Evolutionary conservation across 2,797 vertebrate species (phyloP), one percentile per base, ranked within the genome.

Genomic region (Ibycter americanus): DNA sequence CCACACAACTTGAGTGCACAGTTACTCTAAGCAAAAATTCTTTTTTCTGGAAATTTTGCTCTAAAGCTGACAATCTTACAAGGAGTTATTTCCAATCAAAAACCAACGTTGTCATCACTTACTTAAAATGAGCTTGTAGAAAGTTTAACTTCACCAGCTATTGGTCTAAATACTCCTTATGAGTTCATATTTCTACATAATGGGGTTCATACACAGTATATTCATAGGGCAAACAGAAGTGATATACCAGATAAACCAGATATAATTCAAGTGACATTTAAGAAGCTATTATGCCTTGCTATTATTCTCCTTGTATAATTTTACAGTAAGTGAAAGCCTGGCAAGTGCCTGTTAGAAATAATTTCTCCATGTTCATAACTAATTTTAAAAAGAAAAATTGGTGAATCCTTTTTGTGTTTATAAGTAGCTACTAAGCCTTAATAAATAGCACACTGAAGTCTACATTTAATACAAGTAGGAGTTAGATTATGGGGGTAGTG

Each of bases 71-170:
- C 15, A 74, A 21, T 4, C 23, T 78, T 62, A 23, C 10, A 38
- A 62, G 83, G 21, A 81, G 13, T 5, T 34, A 54, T 63, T 80
- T 38, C 46, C 66, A 76, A 25, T 6, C 6, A 59, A 68, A 80
- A 83, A 46, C 31, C 19, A 42, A 26, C 0, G 0, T 36, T 68
- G 11, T 32, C 18, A 38, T 68, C 40, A 56, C 0, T 0, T 29
- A 18, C 21, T 74, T 73, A 47, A 44, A 80, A 76, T 22, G 18
- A 83, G 18, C 20, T 56, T 58, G 32, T 29, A 51, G 76, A 82
- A 84, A 47, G 47, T 51, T 84, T 58, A 83, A 62, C 46, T 46
- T 68, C 14, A 52, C 5, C 34, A 47, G 16, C 17, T 83, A 15
- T 14, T 15, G 12, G 23, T 27, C 2, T 36, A 54, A 89, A 58